Conservation (phyloP, 2,113 vertebrate genomes). For the Sceloporus tristichus region DNA sequence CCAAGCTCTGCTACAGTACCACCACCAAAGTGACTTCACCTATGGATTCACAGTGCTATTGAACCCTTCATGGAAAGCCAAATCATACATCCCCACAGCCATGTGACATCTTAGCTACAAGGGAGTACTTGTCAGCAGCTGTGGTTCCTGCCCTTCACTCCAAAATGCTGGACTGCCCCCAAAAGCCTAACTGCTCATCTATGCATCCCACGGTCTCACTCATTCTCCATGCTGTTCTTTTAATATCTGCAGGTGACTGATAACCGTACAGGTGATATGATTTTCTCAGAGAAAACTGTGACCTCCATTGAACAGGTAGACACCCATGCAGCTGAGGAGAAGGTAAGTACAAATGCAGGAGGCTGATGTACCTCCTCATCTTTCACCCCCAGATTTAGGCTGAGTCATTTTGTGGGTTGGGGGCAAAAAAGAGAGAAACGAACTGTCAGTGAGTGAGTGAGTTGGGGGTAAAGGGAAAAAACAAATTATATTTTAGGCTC, state of each 20-base stretch:
- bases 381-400: neutral
- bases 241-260: slow-evolving; percentile 60
- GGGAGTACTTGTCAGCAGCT: neutral
- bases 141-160: neutral
- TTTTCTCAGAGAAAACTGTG: slow-evolving; percentile 65
- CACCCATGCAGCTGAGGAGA: slow-evolving; percentile 12
- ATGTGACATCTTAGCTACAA: no score
- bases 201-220: neutral
- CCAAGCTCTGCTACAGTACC: no score
- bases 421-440: neutral
- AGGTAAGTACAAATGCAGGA: slow-evolving; percentile 51
- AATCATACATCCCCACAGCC: no score
- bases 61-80: neutral
- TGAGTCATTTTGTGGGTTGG: neutral
- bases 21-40: neutral
- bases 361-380: neutral
- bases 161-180: neutral
- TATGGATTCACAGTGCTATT: neutral
- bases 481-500: neutral
- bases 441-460: neutral
- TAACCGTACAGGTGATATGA: slow-evolving; percentile 68
- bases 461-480: neutral
- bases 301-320: slow-evolving; percentile 57
- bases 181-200: neutral
- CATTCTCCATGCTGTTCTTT: neutral